phyloP scores from a whole-genome alignment of 2,113 vertebrate species.

The Lepisosteus oculatus region DNA sequence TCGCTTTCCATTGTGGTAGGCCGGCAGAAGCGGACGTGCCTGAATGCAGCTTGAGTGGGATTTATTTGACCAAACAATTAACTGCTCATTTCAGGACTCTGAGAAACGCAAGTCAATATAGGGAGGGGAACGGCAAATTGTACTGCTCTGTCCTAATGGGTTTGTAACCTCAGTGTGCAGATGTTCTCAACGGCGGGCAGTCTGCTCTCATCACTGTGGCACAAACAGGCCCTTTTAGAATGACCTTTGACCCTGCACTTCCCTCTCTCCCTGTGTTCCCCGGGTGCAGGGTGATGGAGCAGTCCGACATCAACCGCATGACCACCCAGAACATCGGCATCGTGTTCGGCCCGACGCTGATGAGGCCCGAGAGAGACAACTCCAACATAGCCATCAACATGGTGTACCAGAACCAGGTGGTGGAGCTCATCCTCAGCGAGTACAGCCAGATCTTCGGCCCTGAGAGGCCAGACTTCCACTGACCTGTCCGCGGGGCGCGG shows the following conservation, averaged over 20 bases:
- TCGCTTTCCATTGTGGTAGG: no score
- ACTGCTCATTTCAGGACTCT: no score
- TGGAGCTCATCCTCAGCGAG: conserved; percentile 82
- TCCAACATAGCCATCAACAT: conserved; percentile 76
- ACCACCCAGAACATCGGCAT: conserved; percentile 88
- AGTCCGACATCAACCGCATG: conserved; percentile 78
- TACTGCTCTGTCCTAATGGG: no score
- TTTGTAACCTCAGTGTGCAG: no score
- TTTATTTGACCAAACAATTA: no score
- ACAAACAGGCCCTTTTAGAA: no score
- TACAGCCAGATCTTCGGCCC: conserved; percentile 65
- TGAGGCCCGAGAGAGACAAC: conserved; percentile 78
- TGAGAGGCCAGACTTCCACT: conserved; percentile 38
- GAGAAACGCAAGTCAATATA: no score
- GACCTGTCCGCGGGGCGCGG: neutral
- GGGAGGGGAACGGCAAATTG: no score
- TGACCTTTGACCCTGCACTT: neutral
- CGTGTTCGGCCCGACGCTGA: conserved; percentile 88
- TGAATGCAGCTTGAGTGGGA: no score
- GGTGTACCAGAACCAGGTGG: conserved; percentile 79
- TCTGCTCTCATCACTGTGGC: no score
- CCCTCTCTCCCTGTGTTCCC: neutral
- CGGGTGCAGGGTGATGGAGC: conserved; percentile 71
- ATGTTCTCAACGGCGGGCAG: no score
- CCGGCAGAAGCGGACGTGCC: no score